Evolutionary conservation across 2,113 vertebrate species (phyloP), one percentile per base, ranked within the genome.

Genomic region (Tinamus guttatus): DNA sequence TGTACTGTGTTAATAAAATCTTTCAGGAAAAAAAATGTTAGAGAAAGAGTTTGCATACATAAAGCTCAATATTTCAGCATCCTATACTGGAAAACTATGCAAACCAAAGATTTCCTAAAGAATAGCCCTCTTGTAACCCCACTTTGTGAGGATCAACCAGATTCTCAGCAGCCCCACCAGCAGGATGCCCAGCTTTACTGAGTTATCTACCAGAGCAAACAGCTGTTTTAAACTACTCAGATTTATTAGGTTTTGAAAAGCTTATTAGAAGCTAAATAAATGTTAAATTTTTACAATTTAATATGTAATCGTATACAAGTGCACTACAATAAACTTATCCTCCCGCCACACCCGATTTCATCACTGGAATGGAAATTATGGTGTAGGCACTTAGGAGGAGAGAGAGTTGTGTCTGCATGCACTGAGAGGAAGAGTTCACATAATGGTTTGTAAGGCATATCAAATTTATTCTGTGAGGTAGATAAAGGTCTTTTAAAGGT

Each of bases 401-500:
- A 96, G 76, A 95, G 76, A 77, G 89, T 77, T 97, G 90, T 81
- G 95, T 97, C 97, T 97, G 95, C 95, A 92, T 96, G 90, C 97
- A 97, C 21, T 11, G 14, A 88, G 92, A 96, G 93, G 94, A 90
- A 97, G 94, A 96, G 93, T 96, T 96, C 92, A 43, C 95, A 96
- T 97, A 97, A 97, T 89, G 94, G 98, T 97, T 97, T 97, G 87
- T 94, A 98, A 97, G 90, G 95, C 97, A 96, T 96, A 98, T 96
- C 96, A 97, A 96, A 97, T 98, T 97, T 97, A 97, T 98, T 97
- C 97, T 97, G 89, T 95, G 95, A 95, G 92, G 93, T 93, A 97
- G 96, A 97, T 97, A 98, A 98, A 98, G 97, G 97, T 98, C 98
- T 97, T 97, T 97, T 97, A 98, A 98, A 98, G 97, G 97, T 98